These are phyloP conservation scores for Philypnodon macrostomus DNA, from an alignment of 2,797 vertebrate genomes.

Conservation along the genomic window DNA sequence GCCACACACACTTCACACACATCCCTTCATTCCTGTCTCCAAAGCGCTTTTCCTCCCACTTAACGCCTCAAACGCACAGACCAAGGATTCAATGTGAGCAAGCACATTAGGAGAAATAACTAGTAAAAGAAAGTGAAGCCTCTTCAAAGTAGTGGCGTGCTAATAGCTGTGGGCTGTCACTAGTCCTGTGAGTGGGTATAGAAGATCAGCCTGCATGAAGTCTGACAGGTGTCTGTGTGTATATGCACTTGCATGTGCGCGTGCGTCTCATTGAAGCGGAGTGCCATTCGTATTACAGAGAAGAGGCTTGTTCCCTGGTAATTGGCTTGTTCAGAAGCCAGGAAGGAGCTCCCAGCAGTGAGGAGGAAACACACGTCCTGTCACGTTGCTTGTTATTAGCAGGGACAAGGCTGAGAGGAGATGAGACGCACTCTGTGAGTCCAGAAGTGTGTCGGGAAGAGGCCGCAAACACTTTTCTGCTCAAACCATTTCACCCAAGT, in stretches of 20 bases:
- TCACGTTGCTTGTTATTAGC: conserved; percentile 78
- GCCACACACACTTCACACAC: conserved; percentile 55
- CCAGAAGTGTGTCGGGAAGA: conserved; percentile 55
- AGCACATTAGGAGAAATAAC: conserved; percentile 78
- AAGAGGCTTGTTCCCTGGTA: conserved; percentile 77
- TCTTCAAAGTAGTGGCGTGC: conserved; percentile 76
- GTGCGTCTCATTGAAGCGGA: conserved; percentile 50
- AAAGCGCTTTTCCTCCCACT: conserved; percentile 72
- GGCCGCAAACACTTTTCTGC: conserved; percentile 45
- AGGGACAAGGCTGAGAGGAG: conserved; percentile 71
- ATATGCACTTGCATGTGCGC: conserved; percentile 49
- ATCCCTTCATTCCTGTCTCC: conserved; percentile 53
- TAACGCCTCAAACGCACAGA: conserved; percentile 68
- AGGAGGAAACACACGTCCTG: conserved; percentile 74
- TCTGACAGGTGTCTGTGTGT: conserved; percentile 72
- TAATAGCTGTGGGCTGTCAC: conserved; percentile 80
- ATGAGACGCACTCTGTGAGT: conserved; percentile 59
- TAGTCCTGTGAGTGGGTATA: conserved; percentile 68
- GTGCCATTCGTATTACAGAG: conserved; percentile 75
- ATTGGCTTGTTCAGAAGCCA: conserved; percentile 81
- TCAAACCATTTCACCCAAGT: conserved; percentile 54
- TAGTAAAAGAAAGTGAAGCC: conserved; percentile 75
- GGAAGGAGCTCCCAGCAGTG: conserved; percentile 75
- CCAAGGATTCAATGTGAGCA: conserved; percentile 64
- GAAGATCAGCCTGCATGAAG: conserved; percentile 69